Conservation (phyloP, 2,888 invertebrate species). For the Oxycera nigricornis region DNA sequence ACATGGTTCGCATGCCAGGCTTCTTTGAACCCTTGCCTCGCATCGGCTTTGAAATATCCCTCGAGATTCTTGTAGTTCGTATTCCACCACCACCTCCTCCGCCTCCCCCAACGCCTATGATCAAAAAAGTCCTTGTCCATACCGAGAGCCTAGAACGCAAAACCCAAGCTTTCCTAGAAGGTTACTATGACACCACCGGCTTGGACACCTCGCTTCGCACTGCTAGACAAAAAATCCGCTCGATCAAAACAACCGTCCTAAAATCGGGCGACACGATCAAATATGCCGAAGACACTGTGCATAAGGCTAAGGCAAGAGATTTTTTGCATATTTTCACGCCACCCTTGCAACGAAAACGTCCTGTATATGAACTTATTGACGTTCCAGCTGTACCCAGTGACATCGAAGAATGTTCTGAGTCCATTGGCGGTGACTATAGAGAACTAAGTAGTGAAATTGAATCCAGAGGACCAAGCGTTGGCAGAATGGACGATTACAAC, state of each 20-base stretch:
- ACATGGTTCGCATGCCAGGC: constrained; percentile 60
- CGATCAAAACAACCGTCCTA: constrained; percentile 59
- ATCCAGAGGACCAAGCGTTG: constrained; percentile 52
- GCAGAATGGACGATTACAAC: constrained; percentile 57
- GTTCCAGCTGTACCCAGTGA: constrained; percentile 52
- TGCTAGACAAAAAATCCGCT: constrained; percentile 61
- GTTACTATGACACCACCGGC: constrained; percentile 56
- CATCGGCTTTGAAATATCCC: constrained; percentile 60
- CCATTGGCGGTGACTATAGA: constrained; percentile 56
- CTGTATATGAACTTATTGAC: constrained; percentile 60
- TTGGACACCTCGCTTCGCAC: constrained; percentile 59
- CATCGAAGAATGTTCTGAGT: constrained; percentile 55
- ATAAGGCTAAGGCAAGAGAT: constrained; percentile 61
- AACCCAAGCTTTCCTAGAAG: constrained; percentile 59
- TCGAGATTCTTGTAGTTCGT: constrained; percentile 60
- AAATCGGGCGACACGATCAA: constrained; percentile 60
- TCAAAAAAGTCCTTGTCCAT: constrained; percentile 59
- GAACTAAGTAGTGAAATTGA: constrained; percentile 56
- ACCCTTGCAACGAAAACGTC: constrained; percentile 56
- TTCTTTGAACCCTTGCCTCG: constrained; percentile 61
- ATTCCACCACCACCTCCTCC: constrained; percentile 57
- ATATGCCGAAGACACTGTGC: constrained; percentile 61
- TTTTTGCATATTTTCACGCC: constrained; percentile 61
- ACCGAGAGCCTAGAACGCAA: constrained; percentile 61
- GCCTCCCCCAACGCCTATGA: constrained; percentile 56